Evolutionary conservation across 2,797 vertebrate species (phyloP).

Genomic region (Coregonus ussuriensis): DNA sequence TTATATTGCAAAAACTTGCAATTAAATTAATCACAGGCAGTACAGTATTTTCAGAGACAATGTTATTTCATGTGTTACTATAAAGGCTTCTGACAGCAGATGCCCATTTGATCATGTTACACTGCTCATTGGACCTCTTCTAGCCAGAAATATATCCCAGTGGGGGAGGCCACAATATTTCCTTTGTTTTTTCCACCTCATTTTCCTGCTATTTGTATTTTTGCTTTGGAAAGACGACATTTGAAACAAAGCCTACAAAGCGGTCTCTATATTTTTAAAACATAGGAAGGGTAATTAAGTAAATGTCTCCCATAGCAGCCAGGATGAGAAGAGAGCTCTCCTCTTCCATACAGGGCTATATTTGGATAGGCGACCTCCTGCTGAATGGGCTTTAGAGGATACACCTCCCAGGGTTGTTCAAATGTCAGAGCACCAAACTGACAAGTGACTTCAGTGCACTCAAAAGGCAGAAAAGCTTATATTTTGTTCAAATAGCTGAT

Average conservation of each 20-base stretch:
- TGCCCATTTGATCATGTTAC: constrained; percentile 6
- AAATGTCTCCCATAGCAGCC: neutral
- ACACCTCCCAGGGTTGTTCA: neutral
- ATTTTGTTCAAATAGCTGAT: neutral
- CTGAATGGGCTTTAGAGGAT: neutral
- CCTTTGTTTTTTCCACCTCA: neutral
- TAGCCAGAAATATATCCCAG: neutral
- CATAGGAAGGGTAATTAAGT: neutral
- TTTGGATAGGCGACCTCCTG: neutral
- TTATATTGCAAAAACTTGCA: neutral
- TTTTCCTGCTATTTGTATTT: neutral
- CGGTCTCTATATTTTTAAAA: neutral
- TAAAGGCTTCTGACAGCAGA: neutral
- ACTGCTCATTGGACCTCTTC: constrained; percentile 6
- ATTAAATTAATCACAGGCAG: neutral
- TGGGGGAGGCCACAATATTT: constrained; percentile 1
- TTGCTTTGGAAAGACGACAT: neutral
- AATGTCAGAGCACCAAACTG: neutral
- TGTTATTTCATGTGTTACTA: neutral
- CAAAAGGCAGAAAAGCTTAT: no score
- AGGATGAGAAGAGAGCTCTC: neutral
- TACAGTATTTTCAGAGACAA: no score
- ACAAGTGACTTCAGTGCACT: neutral
- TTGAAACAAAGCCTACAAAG: neutral
- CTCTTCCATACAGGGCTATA: neutral